These are phyloP conservation scores for Slavum lentiscoides DNA, from an alignment of 2,888 invertebrate species.

Conservation along the genomic window DNA sequence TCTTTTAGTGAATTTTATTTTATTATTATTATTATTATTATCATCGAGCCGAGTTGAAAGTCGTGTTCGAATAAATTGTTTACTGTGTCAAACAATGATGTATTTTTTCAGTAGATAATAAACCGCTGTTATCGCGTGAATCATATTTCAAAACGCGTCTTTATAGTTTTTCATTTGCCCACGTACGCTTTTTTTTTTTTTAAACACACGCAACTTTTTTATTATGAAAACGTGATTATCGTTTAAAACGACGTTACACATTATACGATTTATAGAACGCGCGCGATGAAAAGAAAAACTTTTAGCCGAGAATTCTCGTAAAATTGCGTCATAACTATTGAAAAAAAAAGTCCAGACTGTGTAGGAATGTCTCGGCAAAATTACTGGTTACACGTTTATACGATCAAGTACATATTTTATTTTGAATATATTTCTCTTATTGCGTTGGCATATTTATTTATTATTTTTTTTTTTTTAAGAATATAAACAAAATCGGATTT, in stretches of 20 bases:
- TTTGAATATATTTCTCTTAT: too few relatives aligned
- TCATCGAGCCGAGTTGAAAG: too few relatives aligned
- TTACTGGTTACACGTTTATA: too few relatives aligned
- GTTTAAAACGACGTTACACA: neutral
- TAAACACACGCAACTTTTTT: constrained; percentile 8
- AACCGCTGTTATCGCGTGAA: neutral
- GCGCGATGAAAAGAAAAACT: neutral
- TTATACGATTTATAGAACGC: neutral
- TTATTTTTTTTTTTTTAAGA: too few relatives aligned
- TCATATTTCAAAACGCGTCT: neutral
- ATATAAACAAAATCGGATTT: too few relatives aligned
- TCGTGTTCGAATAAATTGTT: too few relatives aligned
- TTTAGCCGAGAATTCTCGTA: neutral
- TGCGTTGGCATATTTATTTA: too few relatives aligned
- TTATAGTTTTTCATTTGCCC: neutral
- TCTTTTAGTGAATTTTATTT: too few relatives aligned
- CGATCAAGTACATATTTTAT: too few relatives aligned
- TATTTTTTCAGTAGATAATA: neutral
- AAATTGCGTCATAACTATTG: neutral
- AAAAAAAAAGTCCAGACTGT: too few relatives aligned
- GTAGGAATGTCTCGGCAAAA: too few relatives aligned
- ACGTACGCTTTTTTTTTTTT: neutral
- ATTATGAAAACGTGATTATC: constrained; percentile 11
- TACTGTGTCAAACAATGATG: too few relatives aligned
- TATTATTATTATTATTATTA: neutral